Base-by-base conservation (phyloP, 2,888 invertebrate genomes). In the Papilio protenor region DNA sequence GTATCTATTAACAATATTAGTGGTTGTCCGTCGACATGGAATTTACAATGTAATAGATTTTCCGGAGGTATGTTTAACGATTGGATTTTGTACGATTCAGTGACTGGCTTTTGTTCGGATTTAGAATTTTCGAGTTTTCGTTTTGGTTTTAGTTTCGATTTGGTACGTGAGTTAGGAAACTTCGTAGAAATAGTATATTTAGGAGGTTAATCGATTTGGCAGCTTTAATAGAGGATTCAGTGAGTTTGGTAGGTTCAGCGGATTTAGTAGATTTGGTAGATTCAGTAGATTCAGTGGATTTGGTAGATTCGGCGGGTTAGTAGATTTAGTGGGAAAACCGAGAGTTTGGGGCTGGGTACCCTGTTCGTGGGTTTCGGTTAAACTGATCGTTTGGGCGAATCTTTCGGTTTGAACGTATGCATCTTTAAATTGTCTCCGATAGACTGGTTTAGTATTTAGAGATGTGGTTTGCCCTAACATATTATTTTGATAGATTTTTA, bases 371-470 rank as follows among this genome's bases (percentile, higher is more conserved):
- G 55, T 55, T 55, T 55, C 21, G 55, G 18, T 21, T 16, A 55
- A 55, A n/a, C 6, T 55, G 8, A 55, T 55, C 21, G n/a, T 55
- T 55, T 55, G 55, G n/a, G 55, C n/a, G 16, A 2, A 16, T 49
- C 16, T 5, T 49, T 49, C 49, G 14, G 49, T 49, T 49, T 49
- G 49, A 49, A 49, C 49, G 55, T 6, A 55, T 55, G n/a, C 55
- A 55, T 55, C 55, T 55, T n/a, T 55, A 55, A n/a, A 55, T 55
- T 55, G 55, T 55, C 55, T 55, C 55, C 55, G 55, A 55, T 55
- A 16, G 55, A n/a, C 55, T 55, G 55, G 14, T 55, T 55, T 55
- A 21, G 3, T 55, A 55, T 55, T n/a, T 55, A 55, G 55, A 55
- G 55, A 55, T 55, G 55, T 4, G n/a, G 3, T 55, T 55, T 55